Evolutionary conservation across 2,113 vertebrate species (phyloP), one percentile per base, ranked within the genome.

Genomic region (Hemichromis elongatus): DNA sequence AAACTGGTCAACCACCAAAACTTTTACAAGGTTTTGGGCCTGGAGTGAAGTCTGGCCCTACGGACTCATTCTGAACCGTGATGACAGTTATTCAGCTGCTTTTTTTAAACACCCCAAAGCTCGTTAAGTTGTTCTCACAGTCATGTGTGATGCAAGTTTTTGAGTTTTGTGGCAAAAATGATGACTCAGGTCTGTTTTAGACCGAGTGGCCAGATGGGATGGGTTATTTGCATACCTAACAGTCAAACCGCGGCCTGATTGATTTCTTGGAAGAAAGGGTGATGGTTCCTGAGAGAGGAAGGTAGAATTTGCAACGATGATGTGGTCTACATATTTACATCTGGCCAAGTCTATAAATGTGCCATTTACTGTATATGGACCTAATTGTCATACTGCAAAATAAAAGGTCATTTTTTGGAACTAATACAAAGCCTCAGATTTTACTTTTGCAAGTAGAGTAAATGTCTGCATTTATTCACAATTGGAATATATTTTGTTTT

Each of bases 171-270:
- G 50, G 61, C 81, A 8, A 16, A 68, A 75, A 89, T 4, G 40
- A 85, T 95, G 93, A 94, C 88, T 96, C 95, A 96, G 54, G 91
- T 92, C 95, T 96, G 92, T 96, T 96, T 96, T 92, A 96, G 80
- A 42, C 86, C 78, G 52, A 89, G 87, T 96, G 97, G 96, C 97
- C 97, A 97, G 96, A 96, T 94, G 95, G 92, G 95, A 94, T 92
- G 95, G 92, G 90, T 90, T 89, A 98, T 99, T 99, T 99, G 98
- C 98, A 99, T 99, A 96, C 80, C 95, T 90, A 95, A 94, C 95
- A 89, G 95, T 95, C 96, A 95, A 91, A 92, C 86, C 87, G 93
- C 95, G 96, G 92, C 96, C 86, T 89, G 90, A 94, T 92, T 81
- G 79, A 94, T 94, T 98, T 99, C 97, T 97, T 98, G 97, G 97